phyloP scores from a whole-genome alignment of 2,888 invertebrate species.

The Tromatobia lineatoria region DNA sequence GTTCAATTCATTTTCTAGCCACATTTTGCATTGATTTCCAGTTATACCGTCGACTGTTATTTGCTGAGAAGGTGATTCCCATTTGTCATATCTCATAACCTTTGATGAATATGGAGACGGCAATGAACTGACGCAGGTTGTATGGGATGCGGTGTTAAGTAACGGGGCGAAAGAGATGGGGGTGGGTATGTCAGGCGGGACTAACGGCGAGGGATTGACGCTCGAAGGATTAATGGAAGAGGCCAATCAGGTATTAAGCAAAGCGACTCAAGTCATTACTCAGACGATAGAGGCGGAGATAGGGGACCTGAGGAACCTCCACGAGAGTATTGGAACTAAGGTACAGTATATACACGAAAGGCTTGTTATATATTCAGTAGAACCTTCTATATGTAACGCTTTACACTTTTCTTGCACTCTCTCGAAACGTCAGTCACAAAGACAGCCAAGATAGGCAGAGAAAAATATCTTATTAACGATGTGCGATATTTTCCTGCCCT shows the following conservation, averaged over 20 bases:
- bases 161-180: constrained; percentile 59
- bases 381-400: not conserved
- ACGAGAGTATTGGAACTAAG: constrained; percentile 63
- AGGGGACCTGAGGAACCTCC: constrained; percentile 66
- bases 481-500: constrained; percentile 15
- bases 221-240: constrained; percentile 68
- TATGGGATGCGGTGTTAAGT: constrained; percentile 2
- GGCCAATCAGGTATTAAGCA: constrained; percentile 67
- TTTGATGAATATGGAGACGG: constrained; percentile 2
- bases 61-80: constrained; percentile 29
- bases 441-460: not conserved
- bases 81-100: constrained; percentile 45
- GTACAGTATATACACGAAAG: constrained; percentile 41
- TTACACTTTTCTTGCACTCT: not conserved
- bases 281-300: constrained; percentile 68
- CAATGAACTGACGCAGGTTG: constrained; percentile 15
- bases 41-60: constrained; percentile 20
- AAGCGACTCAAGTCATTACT: constrained; percentile 67
- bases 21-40: not conserved
- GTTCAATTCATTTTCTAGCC: not conserved
- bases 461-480: constrained; percentile 20
- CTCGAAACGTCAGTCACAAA: constrained; percentile 27
- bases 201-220: constrained; percentile 50
- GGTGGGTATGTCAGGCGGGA: constrained; percentile 56
- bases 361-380: not conserved